Percentiles rank a stretch among this genome's conserved stretches.
These are phyloP conservation scores for Galerucella nymphaeae DNA, from an alignment of 2,888 invertebrate species.

Conservation along the genomic window DNA sequence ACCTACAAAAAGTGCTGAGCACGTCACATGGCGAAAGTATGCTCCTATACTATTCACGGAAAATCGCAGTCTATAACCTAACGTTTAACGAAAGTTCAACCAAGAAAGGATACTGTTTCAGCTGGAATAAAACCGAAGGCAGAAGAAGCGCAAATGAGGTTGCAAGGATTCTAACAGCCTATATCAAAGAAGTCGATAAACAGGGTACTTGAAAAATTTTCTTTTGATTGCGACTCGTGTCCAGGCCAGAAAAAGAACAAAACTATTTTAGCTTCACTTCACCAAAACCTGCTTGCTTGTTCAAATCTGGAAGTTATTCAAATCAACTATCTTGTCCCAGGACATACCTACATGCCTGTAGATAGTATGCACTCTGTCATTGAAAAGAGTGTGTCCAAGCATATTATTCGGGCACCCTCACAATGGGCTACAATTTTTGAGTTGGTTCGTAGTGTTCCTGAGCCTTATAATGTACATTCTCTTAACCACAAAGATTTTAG, in stretches of 20 bases:
- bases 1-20: conserved; percentile 29
- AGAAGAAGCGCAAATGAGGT: neutral
- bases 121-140: neutral
- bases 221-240: neutral
- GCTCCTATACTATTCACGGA: conserved; percentile 47
- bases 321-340: conserved; percentile 1
- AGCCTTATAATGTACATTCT: neutral
- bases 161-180: neutral
- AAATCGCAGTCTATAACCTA: conserved; percentile 48
- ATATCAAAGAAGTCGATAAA: neutral
- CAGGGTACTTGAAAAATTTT: neutral
- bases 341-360: neutral
- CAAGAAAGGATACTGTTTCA: conserved; percentile 28
- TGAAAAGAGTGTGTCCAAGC: neutral
- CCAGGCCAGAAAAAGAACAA: neutral
- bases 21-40: conserved; percentile 48
- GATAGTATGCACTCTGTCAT: neutral
- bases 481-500: neutral
- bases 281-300: neutral
- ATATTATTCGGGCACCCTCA: conserved; percentile 2
- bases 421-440: neutral
- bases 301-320: neutral
- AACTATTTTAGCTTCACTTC: neutral
- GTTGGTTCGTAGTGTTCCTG: neutral
- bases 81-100: conserved; percentile 37